These are phyloP conservation scores for Caenorhabditis afra DNA, from an alignment of 2,888 invertebrate species.

Conservation along the genomic window DNA sequence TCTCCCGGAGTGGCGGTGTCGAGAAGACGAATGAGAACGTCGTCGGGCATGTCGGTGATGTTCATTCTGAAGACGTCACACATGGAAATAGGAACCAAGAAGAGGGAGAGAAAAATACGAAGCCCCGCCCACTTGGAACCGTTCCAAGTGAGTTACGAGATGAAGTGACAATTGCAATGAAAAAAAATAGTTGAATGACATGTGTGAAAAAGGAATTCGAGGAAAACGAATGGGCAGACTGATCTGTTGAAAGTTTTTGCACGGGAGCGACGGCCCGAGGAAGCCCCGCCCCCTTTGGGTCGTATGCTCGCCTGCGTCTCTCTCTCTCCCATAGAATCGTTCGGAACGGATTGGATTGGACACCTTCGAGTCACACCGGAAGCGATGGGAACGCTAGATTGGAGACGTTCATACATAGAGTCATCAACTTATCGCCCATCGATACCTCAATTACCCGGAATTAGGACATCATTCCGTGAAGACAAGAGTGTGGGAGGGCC, in stretches of 20 bases:
- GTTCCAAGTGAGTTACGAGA: constrained; percentile 5
- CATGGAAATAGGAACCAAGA: neutral
- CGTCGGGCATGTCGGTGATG: constrained; percentile 50
- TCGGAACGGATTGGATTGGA: constrained; percentile 2
- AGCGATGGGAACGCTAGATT: constrained; percentile 9
- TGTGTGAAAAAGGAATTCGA: neutral
- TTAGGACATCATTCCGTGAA: constrained; percentile 22
- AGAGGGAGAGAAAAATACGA: neutral
- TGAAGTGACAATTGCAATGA: neutral
- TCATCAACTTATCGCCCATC: neutral
- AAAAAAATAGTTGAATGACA: neutral
- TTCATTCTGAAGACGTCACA: constrained; percentile 21
- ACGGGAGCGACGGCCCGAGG: no score
- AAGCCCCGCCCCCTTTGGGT: no score
- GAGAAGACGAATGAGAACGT: constrained; percentile 49
- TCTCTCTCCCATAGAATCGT: neutral
- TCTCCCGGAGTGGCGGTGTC: constrained; percentile 37
- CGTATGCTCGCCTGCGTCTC: constrained; percentile 10
- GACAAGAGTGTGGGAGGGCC: no score
- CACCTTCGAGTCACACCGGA: constrained; percentile 31
- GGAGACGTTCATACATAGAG: constrained; percentile 16
- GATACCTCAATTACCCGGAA: constrained; percentile 14
- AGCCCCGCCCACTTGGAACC: neutral
- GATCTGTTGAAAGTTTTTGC: no score
- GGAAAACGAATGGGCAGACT: no score